These are phyloP conservation scores for Tachina lurida DNA, from an alignment of 2,888 invertebrate species.

Conservation along the genomic window DNA sequence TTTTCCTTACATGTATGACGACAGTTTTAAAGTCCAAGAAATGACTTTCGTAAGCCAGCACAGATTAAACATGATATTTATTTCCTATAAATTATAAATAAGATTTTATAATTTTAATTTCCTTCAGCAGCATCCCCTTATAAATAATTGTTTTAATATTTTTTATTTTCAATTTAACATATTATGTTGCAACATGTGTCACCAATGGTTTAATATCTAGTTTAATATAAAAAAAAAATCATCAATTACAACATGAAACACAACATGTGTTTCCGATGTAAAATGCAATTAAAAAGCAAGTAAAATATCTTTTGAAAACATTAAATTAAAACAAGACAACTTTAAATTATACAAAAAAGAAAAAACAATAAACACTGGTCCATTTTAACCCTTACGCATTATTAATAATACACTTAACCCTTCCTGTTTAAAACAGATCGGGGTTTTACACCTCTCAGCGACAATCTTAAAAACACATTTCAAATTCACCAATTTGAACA, in stretches of 20 bases:
- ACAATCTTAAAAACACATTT: slow-evolving; percentile 41
- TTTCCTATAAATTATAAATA: not conserved
- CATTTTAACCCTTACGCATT: not conserved
- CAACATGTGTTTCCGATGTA: slow-evolving; percentile 67
- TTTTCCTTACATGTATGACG: not conserved
- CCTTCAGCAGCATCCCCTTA: not conserved
- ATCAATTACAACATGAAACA: slow-evolving; percentile 57
- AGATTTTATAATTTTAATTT: not conserved
- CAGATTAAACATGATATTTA: no score
- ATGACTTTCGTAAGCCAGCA: no score
- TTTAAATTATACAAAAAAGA: not conserved
- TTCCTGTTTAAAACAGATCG: not conserved
- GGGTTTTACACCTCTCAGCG: slow-evolving; percentile 43
- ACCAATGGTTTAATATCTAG: slow-evolving; percentile 35
- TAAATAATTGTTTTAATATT: not conserved
- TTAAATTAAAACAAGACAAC: slow-evolving; percentile 31
- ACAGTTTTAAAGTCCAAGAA: not conserved
- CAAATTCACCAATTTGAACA: slow-evolving; percentile 12
- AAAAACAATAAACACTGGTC: not conserved
- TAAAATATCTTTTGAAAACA: slow-evolving; percentile 3
- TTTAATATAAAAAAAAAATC: slow-evolving; percentile 42
- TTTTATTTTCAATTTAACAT: not conserved
- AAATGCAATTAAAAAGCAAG: slow-evolving; percentile 6
- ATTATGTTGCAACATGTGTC: slow-evolving; percentile 59
- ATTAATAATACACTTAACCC: slow-evolving; percentile 13